phyloP scores from a whole-genome alignment of 1,140 invertebrate genomes.

The Venturia canescens region DNA sequence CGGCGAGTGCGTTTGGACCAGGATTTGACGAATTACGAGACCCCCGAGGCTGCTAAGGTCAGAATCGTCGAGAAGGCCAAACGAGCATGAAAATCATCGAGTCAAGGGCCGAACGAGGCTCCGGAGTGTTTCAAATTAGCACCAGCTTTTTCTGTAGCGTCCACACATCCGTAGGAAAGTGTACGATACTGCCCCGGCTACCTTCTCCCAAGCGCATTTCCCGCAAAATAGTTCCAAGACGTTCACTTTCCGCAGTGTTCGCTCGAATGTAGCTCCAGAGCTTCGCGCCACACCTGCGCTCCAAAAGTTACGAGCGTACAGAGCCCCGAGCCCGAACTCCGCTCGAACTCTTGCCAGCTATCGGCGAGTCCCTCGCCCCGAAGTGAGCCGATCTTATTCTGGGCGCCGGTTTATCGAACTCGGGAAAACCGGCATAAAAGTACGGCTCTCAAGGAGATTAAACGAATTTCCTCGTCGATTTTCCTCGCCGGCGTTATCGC shows the following conservation, averaged over 20 bases:
- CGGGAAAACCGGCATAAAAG: too few species aligned
- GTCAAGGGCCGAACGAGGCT: too few species aligned
- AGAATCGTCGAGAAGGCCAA: too few species aligned
- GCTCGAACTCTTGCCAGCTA: not conserved
- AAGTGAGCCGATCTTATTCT: not conserved
- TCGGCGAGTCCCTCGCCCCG: not conserved
- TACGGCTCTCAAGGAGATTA: too few species aligned
- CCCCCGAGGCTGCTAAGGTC: too few species aligned
- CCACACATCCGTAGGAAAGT: not conserved
- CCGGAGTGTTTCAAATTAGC: not conserved
- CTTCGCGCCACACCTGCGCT: not conserved
- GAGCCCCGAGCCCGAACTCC: not conserved
- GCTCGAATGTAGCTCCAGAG: not conserved
- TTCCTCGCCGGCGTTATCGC: too few species aligned
- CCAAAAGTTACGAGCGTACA: not conserved
- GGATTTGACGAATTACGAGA: too few species aligned
- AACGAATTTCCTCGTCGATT: too few species aligned
- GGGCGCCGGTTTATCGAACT: not conserved
- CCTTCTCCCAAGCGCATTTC: not conserved
- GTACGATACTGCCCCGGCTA: too few species aligned
- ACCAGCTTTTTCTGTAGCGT: too few species aligned
- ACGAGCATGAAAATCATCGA: too few species aligned
- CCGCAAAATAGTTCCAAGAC: slow-evolving; percentile 3
- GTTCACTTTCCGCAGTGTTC: not conserved
- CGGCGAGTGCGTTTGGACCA: too few species aligned